These are phyloP conservation scores for Nothobranchius kuhntae DNA, from an alignment of 2,113 vertebrate species.

Conservation along the genomic window DNA sequence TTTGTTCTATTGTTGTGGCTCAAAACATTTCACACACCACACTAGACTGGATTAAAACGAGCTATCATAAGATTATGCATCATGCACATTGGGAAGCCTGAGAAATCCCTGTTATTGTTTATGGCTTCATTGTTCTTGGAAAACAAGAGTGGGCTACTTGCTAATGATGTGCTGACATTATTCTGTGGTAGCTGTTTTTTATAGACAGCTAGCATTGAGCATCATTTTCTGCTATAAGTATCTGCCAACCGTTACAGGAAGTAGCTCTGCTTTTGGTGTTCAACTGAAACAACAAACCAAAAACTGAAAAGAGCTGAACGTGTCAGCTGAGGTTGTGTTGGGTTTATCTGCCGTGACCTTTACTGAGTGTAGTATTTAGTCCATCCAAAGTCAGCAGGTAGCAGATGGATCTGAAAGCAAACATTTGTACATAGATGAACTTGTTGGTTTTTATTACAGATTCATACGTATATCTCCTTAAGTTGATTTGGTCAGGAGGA, in stretches of 20 bases:
- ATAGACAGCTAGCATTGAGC: constrained; percentile 2
- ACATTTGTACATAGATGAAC: background rate
- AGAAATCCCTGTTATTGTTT: background rate
- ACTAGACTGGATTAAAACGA: background rate
- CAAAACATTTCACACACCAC: background rate
- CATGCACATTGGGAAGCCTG: background rate
- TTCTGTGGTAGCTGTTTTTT: background rate
- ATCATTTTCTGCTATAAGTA: constrained; percentile 6
- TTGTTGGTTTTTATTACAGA: background rate
- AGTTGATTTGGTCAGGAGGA: too few species aligned
- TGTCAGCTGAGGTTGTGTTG: background rate
- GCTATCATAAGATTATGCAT: background rate
- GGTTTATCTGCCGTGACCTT: background rate
- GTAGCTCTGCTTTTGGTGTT: constrained; percentile 6
- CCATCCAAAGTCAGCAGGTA: background rate
- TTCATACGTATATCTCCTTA: background rate
- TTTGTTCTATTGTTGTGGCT: background rate
- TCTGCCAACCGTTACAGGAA: constrained; percentile 42
- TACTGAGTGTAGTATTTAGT: background rate
- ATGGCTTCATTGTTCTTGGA: constrained; percentile 7
- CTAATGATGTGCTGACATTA: constrained; percentile 42
- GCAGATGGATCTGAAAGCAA: constrained; percentile 5
- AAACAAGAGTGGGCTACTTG: too few species aligned
- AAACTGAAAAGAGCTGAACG: constrained; percentile 14
- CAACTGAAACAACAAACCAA: constrained; percentile 9